Conservation (phyloP, 2,888 invertebrate species). For the Drosophila ustulata region DNA sequence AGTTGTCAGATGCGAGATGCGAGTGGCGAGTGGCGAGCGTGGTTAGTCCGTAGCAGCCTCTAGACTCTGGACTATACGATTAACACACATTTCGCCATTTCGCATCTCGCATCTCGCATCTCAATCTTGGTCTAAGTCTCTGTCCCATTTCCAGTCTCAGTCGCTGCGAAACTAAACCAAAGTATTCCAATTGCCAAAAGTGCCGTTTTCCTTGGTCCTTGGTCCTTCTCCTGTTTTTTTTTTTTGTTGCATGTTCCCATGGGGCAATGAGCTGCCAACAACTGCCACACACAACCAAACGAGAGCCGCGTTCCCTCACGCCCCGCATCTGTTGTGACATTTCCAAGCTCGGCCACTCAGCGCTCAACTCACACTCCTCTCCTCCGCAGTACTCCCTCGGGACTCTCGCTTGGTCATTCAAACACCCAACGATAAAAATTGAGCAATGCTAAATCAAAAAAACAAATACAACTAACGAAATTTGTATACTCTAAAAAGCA, state of each 20-base stretch:
- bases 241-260: conserved; percentile 27
- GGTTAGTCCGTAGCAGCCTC: conserved; percentile 38
- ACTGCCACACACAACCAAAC: conserved; percentile 56
- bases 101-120: neutral
- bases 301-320: conserved; percentile 13
- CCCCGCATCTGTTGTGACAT: conserved; percentile 67
- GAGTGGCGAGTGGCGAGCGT: neutral
- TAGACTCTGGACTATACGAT: conserved; percentile 17
- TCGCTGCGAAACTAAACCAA: conserved; percentile 34
- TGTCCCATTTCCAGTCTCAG: neutral
- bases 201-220: conserved; percentile 32
- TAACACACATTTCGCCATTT: conserved; percentile 8
- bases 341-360: conserved; percentile 62
- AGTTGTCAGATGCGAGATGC: conserved; percentile 43
- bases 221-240: conserved; percentile 12
- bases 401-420: conserved; percentile 2
- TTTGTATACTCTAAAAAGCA: conserved; percentile 22
- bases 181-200: conserved; percentile 59
- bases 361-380: conserved; percentile 23
- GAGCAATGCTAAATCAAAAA: neutral
- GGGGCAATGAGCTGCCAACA: conserved; percentile 51
- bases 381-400: neutral
- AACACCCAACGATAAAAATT: neutral
- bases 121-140: neutral
- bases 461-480: neutral